Evolutionary conservation across 2,113 vertebrate species (phyloP).

Genomic region (Rhodinocichla rosea): DNA sequence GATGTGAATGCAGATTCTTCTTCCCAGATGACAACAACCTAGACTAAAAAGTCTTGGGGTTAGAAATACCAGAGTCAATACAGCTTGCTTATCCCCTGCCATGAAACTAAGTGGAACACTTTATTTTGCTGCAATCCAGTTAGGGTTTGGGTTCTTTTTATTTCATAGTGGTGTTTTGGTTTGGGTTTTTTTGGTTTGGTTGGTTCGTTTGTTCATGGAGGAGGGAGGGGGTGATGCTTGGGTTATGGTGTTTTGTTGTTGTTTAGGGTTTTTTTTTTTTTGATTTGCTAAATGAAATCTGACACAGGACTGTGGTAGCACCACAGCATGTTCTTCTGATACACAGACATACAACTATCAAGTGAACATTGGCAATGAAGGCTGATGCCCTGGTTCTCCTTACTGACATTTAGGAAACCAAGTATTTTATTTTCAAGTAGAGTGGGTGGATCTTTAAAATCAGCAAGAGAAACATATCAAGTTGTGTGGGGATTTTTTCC

Average conservation of each 20-base stretch:
- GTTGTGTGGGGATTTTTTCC: neutral
- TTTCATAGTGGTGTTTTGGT: neutral
- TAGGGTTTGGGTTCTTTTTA: neutral
- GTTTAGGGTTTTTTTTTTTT: neutral
- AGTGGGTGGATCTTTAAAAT: neutral
- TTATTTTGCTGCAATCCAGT: neutral
- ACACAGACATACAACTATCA: neutral
- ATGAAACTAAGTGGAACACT: neutral
- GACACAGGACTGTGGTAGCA: neutral
- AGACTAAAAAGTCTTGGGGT: neutral
- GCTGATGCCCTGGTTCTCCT: neutral
- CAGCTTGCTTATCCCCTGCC: neutral
- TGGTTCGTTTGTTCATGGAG: neutral
- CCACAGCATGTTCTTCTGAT: neutral
- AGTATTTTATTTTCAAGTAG: neutral
- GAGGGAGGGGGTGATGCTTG: fast-evolving
- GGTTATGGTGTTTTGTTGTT: neutral
- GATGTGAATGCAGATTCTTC: neutral
- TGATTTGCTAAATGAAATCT: neutral
- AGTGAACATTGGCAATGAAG: neutral
- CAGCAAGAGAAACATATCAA: neutral
- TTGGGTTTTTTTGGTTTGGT: neutral
- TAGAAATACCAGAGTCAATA: neutral
- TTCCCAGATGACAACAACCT: neutral
- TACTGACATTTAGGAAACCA: neutral